Evolutionary conservation across 23 tunicate genomes (phyloP).

Genomic region (Trididemnum clinides): DNA sequence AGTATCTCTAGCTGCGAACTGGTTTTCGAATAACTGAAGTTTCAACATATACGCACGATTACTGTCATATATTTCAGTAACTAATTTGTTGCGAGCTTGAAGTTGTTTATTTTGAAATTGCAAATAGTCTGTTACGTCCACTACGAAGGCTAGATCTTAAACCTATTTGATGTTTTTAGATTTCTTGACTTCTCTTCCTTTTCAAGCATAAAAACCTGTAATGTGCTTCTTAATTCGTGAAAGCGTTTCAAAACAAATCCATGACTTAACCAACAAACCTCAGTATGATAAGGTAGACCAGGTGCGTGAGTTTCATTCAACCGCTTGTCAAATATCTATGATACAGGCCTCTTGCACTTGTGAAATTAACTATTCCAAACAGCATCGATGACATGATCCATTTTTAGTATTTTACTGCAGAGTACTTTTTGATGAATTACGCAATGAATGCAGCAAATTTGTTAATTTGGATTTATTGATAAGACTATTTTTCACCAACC

Average conservation of each 20-base stretch:
- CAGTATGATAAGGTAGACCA: slow-evolving; percentile 24
- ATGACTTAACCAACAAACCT: slow-evolving; percentile 4
- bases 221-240: neutral
- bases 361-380: slow-evolving; percentile 22
- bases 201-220: neutral
- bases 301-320: slow-evolving; percentile 1
- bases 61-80: slow-evolving; percentile 6
- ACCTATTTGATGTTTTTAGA: neutral
- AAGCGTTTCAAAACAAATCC: slow-evolving; percentile 5
- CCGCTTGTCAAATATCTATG: slow-evolving; percentile 2
- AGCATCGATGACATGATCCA: slow-evolving; percentile 19
- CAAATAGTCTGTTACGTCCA: neutral
- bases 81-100: neutral
- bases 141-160: neutral
- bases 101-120: neutral
- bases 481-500: neutral
- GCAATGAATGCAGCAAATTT: slow-evolving; percentile 14
- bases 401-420: neutral
- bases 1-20: neutral
- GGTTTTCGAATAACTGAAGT: neutral
- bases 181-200: neutral
- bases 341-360: slow-evolving; percentile 15
- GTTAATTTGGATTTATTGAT: neutral
- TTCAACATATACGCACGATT: neutral
- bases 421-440: too few relatives aligned